These are phyloP conservation scores for Stenolophus ochropezus DNA, from an alignment of 2,888 invertebrate species.

Conservation along the genomic window DNA sequence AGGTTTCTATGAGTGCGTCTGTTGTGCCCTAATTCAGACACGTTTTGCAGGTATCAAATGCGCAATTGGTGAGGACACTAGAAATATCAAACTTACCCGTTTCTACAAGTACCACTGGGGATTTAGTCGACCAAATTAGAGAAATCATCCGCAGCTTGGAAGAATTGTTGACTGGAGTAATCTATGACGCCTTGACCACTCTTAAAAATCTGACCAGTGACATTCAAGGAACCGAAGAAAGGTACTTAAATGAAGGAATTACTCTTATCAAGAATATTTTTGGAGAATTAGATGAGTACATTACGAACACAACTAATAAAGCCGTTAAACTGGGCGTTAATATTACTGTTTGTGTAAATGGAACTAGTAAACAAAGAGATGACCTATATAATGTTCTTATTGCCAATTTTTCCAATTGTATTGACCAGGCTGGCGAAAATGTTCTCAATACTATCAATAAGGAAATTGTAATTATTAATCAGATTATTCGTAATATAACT, in stretches of 20 bases:
- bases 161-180: background rate
- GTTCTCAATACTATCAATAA: background rate
- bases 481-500: background rate
- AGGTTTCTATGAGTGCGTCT: too few species aligned
- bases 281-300: background rate
- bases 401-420: constrained; percentile 3
- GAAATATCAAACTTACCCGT: background rate
- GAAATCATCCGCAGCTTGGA: background rate
- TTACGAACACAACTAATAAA: background rate
- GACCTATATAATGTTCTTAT: background rate
- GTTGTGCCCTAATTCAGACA: background rate
- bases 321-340: constrained; percentile 8
- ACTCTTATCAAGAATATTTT: background rate
- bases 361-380: background rate
- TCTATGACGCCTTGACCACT: background rate
- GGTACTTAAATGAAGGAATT: background rate
- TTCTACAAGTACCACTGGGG: background rate
- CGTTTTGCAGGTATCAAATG: background rate
- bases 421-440: background rate
- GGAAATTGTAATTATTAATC: background rate
- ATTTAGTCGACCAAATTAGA: background rate
- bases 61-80: background rate
- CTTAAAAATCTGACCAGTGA: background rate
- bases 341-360: background rate
- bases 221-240: background rate